Base-by-base conservation (phyloP, 2,888 invertebrate species). In the Mythimna loreyi region DNA sequence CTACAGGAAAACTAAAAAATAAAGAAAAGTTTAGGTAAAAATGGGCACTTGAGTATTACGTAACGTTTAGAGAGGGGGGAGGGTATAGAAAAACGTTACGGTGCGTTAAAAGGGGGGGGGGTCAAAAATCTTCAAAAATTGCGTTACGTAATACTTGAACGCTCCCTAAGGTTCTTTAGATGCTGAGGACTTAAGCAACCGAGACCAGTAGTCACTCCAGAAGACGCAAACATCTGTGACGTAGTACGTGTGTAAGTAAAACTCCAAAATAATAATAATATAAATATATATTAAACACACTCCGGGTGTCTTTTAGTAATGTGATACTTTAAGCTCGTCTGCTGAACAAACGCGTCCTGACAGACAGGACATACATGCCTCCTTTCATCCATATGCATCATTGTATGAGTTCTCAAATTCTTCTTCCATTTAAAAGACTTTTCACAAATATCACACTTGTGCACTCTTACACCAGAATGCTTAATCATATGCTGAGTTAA, bases 321-420 rank as follows among this genome's bases (percentile, higher is more conserved):
- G 63, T 92, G 91, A 68, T 86, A 88, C 43, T 86, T 90, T 43
- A 90, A 72, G 30, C 89, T 90, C 2, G 85, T 67, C 43, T 75
- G 77, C 43, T 92, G 90, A 0, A 91, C 91, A 61, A 92, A 93
- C 9, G 88, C 86, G n/a, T 89, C 89, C 0, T 83, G 52, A 49
- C 93, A 92, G 0, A 87, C 64, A 0, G 36, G 43, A 52, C 93
- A 93, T 0, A 83, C 85, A 9, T 90, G 85, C 3, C 82, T 76
- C 33, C 85, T 87, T 0, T 87, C 87, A 49, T 90, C 80, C 69
- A 84, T 62, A 71, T 92, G 93, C 67, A 90, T 90, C 75, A 81
- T 80, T 1, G 86, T 71, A 59, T 91, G 91, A 0, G 76, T 75
- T 1, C 65, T 78, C 50, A 89, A 65, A 70, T 75, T 82, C 59